phyloP scores from a whole-genome alignment of 1,140 invertebrate species.

The Agrilus planipennis region DNA sequence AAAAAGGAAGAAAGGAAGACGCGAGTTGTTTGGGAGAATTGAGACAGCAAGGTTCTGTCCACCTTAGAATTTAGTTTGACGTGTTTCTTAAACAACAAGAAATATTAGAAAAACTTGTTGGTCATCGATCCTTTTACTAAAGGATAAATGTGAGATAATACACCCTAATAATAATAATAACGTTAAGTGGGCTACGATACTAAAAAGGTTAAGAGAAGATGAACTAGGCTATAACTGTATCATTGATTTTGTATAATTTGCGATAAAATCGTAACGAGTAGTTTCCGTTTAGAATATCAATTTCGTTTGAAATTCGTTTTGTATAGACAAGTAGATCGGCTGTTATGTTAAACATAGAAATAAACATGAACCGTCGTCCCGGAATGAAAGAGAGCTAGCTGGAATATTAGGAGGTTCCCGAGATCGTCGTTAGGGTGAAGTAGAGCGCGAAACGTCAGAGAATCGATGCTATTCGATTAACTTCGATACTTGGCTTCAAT shows the following conservation, averaged over 20 bases:
- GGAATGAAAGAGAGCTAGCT: too few relatives aligned
- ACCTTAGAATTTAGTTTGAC: neutral
- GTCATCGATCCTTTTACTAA: neutral
- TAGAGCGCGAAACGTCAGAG: conserved; percentile 8
- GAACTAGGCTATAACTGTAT: neutral
- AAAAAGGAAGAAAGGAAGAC: too few relatives aligned
- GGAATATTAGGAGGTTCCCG: too few relatives aligned
- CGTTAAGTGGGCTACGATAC: neutral
- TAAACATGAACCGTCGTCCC: neutral
- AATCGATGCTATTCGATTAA: conserved; percentile 23
- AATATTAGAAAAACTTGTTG: neutral
- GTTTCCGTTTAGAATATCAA: neutral
- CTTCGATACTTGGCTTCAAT: conserved; percentile 27
- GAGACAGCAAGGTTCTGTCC: neutral
- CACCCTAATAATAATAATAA: neutral
- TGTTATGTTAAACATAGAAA: neutral
- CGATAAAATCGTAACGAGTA: neutral
- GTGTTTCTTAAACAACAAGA: neutral
- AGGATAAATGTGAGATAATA: neutral
- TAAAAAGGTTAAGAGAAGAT: neutral
- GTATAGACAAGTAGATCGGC: neutral
- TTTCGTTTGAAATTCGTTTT: too few relatives aligned
- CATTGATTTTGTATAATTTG: neutral
- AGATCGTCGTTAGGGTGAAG: conserved; percentile 7
- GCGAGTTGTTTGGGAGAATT: neutral